Base-by-base conservation (phyloP, 2,888 invertebrate species). In the Sacculina carcini region DNA sequence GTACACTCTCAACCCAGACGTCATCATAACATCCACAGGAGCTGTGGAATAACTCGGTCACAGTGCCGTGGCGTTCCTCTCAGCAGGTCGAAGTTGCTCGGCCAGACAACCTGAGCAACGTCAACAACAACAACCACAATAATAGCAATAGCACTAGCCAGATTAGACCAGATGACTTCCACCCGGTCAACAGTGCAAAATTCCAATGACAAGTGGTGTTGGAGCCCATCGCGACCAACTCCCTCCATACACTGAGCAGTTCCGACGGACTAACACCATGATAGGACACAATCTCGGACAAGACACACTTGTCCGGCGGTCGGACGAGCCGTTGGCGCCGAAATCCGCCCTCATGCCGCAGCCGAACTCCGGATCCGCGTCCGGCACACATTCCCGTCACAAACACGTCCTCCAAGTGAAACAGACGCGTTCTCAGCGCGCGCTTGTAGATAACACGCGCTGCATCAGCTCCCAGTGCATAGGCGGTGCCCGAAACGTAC, bases 351-450 rank as follows among this genome's bases (percentile, higher is more conserved):
- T 58, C 52, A 47, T 60, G 58, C 24, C 48, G 50, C 6, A 58
- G 58, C 32, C 42, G 50, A 14, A 60, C 50, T 23, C 54, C 55
- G 10, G 58, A 50, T n/a, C n/a, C n/a, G 32, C 52, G 54, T 23
- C 44, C 47, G 23, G 60, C 58, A 40, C 56, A 58, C 12, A 61
- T 56, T n/a, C 62, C 62, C n/a, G 63, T 64, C 10, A 64, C 53
- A 53, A 59, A 64, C 9, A 63, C 61, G 51, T 64, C 64, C 55
- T 64, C 64, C 52, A 64, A 50, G 49, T 62, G 62, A 50, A 63
- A 59, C 19, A 61, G 57, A 4, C 60, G 61, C 3, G 58, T 57
- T 19, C 51, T 47, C 6, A 59, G 28, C 29, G 61, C 60, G 9
- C 58, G 58, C 19, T 57, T 53, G 29, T 60, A 59, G 14, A 64